Base-by-base conservation (phyloP, 2,113 vertebrate species). In the Ascaphus truei region DNA sequence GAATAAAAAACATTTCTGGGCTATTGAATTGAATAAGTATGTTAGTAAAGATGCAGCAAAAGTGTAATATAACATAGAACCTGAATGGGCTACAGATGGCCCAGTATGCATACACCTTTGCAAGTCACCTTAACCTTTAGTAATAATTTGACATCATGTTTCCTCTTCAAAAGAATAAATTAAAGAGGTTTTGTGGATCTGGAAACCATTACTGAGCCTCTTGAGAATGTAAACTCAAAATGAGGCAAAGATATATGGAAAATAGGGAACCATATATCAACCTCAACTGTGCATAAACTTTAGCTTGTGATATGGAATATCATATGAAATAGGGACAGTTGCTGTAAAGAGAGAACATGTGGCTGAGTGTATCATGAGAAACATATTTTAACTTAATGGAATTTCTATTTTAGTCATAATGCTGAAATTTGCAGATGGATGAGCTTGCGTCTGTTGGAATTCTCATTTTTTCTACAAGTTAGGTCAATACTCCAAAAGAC, bases 151-250 rank as follows among this genome's bases (percentile, higher is more conserved):
- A 68, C 64, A 68, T 68, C 64, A 47, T 45, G 64, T 68, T 68
- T 68, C 64, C 64, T 68, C 64, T 68, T 57, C 64, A 68, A 68
- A 68, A 57, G 64, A 68, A 68, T 68, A 68, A 68, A 57, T 68
- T 33, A 68, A 68, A 57, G 37, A 16, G 34, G 26, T 68, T 68
- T 57, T 34, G 30, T 41, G 26, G 36, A 68, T 68, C 52, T 68
- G 64, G 64, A 68, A 68, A 45, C 34, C 64, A 68, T 68, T 68
- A 68, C 27, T 4, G 31, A 33, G 29, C 23, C 64, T 57, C 64
- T 41, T n/a, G 53, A 57, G 64, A 57, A 13, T 10, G 18, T 16
- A 26, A 68, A 57, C 52, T 57, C 34, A 48, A 53, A 41, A 43
- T 29, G 52, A 57, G 51, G 13, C 53, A 3, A 23, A 57, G 23